A percentile compares a stretch with the other conserved stretches of the same genome.
These are phyloP conservation scores for Cyclopterus lumpus DNA, from an alignment of 2,797 vertebrate genomes.

Conservation along the genomic window DNA sequence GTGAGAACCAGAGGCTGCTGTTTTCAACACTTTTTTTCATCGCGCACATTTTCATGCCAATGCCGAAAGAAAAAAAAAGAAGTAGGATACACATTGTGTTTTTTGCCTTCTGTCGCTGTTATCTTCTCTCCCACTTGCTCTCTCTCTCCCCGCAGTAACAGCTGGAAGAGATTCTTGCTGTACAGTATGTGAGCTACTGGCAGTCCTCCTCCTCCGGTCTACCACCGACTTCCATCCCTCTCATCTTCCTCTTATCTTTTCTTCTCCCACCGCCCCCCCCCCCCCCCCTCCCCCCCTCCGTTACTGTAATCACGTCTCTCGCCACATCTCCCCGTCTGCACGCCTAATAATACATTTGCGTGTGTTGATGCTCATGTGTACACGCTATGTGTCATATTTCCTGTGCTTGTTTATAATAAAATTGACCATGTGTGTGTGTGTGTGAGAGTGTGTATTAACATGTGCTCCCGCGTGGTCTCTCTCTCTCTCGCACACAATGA, in stretches of 20 bases:
- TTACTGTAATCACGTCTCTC: conserved; percentile 52
- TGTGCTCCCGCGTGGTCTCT: not conserved
- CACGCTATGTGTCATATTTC: not conserved
- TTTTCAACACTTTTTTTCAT: not conserved
- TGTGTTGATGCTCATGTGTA: not conserved
- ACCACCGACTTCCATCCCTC: conserved; percentile 22
- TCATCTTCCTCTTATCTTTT: conserved; percentile 55
- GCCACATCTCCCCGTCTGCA: conserved; percentile 13
- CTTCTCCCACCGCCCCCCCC: conserved; percentile 32
- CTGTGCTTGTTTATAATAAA: conserved; percentile 7
- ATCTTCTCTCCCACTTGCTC: conserved; percentile 15
- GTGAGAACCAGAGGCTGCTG: not conserved
- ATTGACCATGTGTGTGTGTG: not conserved
- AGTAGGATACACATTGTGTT: not conserved
- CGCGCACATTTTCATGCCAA: not conserved
- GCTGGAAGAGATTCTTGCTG: conserved; percentile 52
- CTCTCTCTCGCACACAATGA: conserved; percentile 1
- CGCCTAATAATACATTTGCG: not conserved
- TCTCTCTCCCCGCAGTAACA: conserved; percentile 28
- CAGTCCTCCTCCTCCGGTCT: conserved; percentile 24
- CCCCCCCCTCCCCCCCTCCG: conserved; percentile 9
- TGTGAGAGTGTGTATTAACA: not conserved
- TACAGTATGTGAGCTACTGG: conserved; percentile 30
- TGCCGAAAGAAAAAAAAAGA: not conserved
- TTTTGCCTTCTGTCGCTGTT: conserved; percentile 2